These are phyloP conservation scores for Noctua janthina DNA, from an alignment of 2,888 invertebrate genomes.

Conservation along the genomic window DNA sequence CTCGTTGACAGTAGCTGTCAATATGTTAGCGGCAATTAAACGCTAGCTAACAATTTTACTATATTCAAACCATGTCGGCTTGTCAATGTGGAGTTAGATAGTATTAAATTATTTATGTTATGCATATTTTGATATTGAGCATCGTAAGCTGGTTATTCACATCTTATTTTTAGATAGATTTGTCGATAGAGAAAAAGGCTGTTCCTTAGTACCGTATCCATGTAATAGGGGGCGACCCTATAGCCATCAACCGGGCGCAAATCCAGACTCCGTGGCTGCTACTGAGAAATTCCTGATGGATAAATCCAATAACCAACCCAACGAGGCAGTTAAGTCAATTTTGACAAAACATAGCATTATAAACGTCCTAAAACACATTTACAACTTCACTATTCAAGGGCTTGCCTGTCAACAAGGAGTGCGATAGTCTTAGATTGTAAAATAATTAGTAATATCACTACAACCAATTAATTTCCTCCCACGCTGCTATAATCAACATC, in stretches of 20 bases:
- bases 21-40: constrained; percentile 43
- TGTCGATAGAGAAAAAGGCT: not conserved
- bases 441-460: constrained; percentile 65
- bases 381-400: constrained; percentile 28
- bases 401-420: constrained; percentile 25
- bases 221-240: no score
- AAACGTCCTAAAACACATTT: not conserved
- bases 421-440: constrained; percentile 56
- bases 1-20: constrained; percentile 42
- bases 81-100: constrained; percentile 40
- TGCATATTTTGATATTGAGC: constrained; percentile 32
- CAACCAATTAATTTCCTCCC: constrained; percentile 66
- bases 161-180: constrained; percentile 7
- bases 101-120: constrained; percentile 33
- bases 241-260: no score
- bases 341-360: not conserved
- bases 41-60: constrained; percentile 37
- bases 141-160: not conserved
- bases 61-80: constrained; percentile 23
- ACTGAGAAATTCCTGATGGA: no score
- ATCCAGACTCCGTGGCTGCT: no score
- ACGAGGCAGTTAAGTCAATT: no score
- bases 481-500: constrained; percentile 57
- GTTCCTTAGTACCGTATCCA: not conserved
- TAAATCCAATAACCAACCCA: no score